Evolutionary conservation across 2,797 vertebrate genomes (phyloP).

Genomic region (Momotus momota): DNA sequence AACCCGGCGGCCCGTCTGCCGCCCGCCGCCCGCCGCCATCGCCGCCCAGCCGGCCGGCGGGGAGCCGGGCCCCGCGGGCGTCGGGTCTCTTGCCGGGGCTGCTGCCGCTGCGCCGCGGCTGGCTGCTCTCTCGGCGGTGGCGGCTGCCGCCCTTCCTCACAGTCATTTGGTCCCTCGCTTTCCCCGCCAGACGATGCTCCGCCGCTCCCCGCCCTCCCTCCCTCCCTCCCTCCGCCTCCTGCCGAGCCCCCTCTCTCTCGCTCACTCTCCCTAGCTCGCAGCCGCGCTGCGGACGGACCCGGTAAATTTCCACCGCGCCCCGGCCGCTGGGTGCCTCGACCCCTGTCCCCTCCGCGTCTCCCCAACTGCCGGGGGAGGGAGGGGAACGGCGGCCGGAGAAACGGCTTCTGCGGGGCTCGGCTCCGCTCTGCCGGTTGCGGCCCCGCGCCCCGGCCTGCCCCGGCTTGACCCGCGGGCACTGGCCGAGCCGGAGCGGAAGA

Average conservation of each 20-base stretch:
- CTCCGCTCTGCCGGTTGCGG: background rate
- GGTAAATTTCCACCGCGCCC: constrained; percentile 62
- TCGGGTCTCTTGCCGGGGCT: background rate
- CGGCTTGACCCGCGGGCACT: background rate
- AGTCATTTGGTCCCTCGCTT: constrained; percentile 31
- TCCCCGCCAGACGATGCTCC: constrained; percentile 24
- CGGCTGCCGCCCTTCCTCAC: background rate
- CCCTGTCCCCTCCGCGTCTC: background rate
- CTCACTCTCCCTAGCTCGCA: background rate
- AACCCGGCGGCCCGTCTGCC: background rate
- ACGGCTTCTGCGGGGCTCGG: background rate
- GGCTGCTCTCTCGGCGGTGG: background rate
- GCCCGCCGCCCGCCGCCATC: background rate
- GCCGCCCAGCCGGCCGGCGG: background rate
- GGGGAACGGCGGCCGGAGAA: background rate
- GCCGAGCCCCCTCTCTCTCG: background rate
- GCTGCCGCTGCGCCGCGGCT: background rate
- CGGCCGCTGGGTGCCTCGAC: background rate
- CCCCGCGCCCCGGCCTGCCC: background rate
- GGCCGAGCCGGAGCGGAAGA: background rate
- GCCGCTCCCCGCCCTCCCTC: background rate
- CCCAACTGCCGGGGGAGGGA: background rate
- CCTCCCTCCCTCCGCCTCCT: background rate
- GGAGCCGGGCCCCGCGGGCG: background rate
- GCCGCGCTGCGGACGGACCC: background rate